Base-by-base conservation (phyloP, 2,113 vertebrate genomes). In the Phrynosoma blainvillii region DNA sequence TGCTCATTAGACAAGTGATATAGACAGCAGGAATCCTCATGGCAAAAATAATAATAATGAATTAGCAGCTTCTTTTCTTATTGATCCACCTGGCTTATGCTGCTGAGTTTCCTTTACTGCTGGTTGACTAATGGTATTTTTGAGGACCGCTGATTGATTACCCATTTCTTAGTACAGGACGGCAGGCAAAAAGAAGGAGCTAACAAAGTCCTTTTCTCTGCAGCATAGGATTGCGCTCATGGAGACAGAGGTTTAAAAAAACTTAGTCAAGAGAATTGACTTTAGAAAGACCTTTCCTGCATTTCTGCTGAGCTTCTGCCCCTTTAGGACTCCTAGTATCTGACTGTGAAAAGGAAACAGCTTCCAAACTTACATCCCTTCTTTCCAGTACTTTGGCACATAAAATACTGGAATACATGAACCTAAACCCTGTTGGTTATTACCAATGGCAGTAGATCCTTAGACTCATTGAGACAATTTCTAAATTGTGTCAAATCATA, bases 1-100 rank as follows among this genome's bases (percentile, higher is more conserved):
- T 85, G 56, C 92, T 91, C 89, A 87, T 93, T 93, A 94, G 82
- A 92, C 88, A 92, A 93, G 95, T 59, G 56, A 89, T 16, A 62
- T 89, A 92, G 62, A 8, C 85, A 89, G 59, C 59, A 84, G 89
- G 83, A 54, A 54, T 16, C 84, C 91, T 81, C 21, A 36, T 27
- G 74, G 8, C 52, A 74, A 68, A 27, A 20, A 13, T 87, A 40
- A 62, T 32, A 36, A 83, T 25, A 81, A 94, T 30, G 30, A 94
- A 94, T 93, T 82, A 93, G 86, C 82, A 82, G 13, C 36, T 86
- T 75, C 87, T 77, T 93, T 85, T 90, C 88, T 92, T 90, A 95
- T 94, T 81, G 86, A 93, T 83, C 82, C 65, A 4, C 88, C 74
- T 54, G 32, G 65, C 9, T 62, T 32, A 83, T 81, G 80, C 21